A percentile compares a stretch with the other conserved stretches of the same genome.
Evolutionary conservation across 2,113 vertebrate genomes (phyloP).

Genomic region (Coturnix japonica): DNA sequence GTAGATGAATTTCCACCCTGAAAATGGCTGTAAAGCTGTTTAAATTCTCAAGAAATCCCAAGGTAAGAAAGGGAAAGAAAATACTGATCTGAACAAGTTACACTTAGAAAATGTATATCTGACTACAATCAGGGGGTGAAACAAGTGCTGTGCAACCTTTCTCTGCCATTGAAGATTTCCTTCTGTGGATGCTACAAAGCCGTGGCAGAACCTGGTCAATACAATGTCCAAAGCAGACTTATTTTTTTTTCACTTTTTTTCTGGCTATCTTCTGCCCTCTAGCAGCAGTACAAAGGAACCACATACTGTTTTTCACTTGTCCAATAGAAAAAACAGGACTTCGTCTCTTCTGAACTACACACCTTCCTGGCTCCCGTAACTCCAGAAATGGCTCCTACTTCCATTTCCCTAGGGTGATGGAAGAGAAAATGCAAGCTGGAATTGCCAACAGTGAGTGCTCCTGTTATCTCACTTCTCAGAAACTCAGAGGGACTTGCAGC

Average conservation of each 20-base stretch:
- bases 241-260: background rate
- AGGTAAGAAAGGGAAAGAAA: background rate
- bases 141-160: background rate
- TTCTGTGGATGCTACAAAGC: background rate
- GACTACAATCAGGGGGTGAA: background rate
- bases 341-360: background rate
- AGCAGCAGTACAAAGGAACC: background rate
- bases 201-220: background rate
- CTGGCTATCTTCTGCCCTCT: slow-evolving; percentile 57
- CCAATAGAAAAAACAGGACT: background rate
- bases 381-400: rapidly evolving
- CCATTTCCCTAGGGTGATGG: rapidly evolving
- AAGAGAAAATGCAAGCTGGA: background rate
- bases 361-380: background rate
- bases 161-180: background rate
- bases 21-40: background rate
- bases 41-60: background rate
- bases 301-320: background rate
- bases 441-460: background rate
- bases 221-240: background rate
- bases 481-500: background rate
- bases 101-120: rapidly evolving
- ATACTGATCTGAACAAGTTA: background rate
- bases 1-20: background rate
- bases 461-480: background rate